Evolutionary conservation across 2,888 invertebrate species (phyloP).

Genomic region (Tolmerus cingulatus): DNA sequence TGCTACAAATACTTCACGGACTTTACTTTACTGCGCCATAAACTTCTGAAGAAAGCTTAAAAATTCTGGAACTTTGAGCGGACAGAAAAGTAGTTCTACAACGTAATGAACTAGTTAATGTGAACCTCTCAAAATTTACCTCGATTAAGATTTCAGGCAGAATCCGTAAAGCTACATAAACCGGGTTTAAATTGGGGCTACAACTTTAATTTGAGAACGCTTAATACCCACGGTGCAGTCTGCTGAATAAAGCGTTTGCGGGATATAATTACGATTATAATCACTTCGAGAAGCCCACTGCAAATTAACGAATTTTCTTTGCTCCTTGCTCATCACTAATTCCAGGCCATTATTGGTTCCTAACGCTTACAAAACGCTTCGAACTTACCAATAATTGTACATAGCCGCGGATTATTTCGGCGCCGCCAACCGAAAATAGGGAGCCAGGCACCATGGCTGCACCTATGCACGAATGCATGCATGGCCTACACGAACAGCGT

Average conservation of each 20-base stretch:
- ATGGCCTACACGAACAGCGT: not conserved
- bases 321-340: not conserved
- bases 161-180: not conserved
- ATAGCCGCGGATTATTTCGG: not conserved
- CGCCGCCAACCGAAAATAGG: conserved; percentile 20
- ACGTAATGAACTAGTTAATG: not conserved
- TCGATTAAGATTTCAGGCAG: not conserved
- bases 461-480: not conserved
- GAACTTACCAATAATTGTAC: not conserved
- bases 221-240: not conserved
- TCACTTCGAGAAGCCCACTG: not conserved
- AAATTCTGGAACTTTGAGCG: not conserved
- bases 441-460: not conserved
- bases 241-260: not conserved
- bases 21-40: not conserved
- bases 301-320: not conserved
- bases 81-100: not conserved
- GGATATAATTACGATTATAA: not conserved
- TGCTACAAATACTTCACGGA: not conserved
- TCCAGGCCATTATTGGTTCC: not conserved
- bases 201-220: not conserved
- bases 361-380: not conserved
- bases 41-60: not conserved
- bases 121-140: not conserved
- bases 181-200: not conserved